These are phyloP conservation scores for Allophyes oxyacanthae DNA, from an alignment of 2,888 invertebrate genomes.

Conservation along the genomic window DNA sequence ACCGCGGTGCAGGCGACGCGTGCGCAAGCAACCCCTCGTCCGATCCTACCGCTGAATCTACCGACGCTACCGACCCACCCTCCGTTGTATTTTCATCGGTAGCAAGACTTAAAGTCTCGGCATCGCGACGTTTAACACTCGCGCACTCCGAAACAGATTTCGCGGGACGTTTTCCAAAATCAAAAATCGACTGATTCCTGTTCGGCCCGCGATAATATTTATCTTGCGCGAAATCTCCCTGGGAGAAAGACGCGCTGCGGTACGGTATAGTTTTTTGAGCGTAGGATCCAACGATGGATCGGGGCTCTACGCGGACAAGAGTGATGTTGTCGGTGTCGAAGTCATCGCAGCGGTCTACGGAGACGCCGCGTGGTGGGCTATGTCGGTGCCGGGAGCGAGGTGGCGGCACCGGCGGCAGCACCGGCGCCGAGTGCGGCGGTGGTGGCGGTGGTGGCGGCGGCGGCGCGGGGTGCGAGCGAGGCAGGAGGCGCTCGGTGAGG, in stretches of 20 bases:
- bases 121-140: slow-evolving; percentile 71
- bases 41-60: slow-evolving; percentile 90
- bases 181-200: slow-evolving; percentile 80
- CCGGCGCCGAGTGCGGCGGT: slow-evolving; percentile 87
- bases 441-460: slow-evolving; percentile 80
- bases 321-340: slow-evolving; percentile 86
- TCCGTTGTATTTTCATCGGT: slow-evolving; percentile 80
- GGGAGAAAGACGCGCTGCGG: slow-evolving; percentile 96
- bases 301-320: slow-evolving; percentile 89
- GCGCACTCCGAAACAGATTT: slow-evolving; percentile 64
- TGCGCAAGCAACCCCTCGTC: slow-evolving; percentile 87
- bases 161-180: slow-evolving; percentile 77
- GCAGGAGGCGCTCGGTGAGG: slow-evolving; percentile 94
- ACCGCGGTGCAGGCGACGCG: slow-evolving; percentile 79
- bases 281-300: slow-evolving; percentile 90
- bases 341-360: slow-evolving; percentile 83
- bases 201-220: slow-evolving; percentile 78
- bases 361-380: slow-evolving; percentile 85
- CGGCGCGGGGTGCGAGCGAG: slow-evolving; percentile 77
- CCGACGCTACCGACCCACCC: slow-evolving; percentile 87
- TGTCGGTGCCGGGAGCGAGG: slow-evolving; percentile 86
- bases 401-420: slow-evolving; percentile 88
- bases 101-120: slow-evolving; percentile 70
- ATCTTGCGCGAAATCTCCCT: slow-evolving; percentile 93
- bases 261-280: slow-evolving; percentile 92